Conservation (phyloP, 2,888 invertebrate species). For the Caenorhabditis sinica region DNA sequence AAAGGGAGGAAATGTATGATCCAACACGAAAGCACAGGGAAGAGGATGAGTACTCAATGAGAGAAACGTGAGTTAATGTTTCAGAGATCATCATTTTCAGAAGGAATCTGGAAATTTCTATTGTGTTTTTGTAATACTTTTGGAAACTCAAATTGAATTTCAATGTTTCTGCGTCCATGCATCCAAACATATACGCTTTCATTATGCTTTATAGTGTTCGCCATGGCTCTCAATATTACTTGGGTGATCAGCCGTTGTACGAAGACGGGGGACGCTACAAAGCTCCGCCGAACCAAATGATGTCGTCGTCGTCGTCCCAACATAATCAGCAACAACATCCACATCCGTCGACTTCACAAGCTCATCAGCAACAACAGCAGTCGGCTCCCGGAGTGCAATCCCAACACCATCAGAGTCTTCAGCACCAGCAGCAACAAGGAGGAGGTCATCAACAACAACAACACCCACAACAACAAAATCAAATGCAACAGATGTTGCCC, state of each 20-base stretch:
- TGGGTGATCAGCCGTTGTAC: conserved; percentile 64
- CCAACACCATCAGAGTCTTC: conserved; percentile 46
- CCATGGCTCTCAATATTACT: conserved; percentile 65
- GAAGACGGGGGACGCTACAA: conserved; percentile 65
- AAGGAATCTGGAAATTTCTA: background rate
- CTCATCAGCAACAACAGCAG: conserved; percentile 53
- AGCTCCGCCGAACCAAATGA: conserved; percentile 56
- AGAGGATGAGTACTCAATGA: conserved; percentile 55
- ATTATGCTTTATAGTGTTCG: conserved; percentile 59
- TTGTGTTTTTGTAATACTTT: background rate
- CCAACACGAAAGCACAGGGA: conserved; percentile 44
- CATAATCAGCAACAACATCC: conserved; percentile 62
- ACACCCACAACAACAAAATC: conserved; percentile 46
- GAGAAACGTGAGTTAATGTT: conserved; percentile 54
- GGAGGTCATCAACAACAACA: conserved; percentile 43
- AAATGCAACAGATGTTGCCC: conserved; percentile 66
- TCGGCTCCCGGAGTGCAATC: conserved; percentile 36
- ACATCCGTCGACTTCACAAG: conserved; percentile 51
- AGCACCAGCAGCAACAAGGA: conserved; percentile 35
- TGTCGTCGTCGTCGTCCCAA: conserved; percentile 30
- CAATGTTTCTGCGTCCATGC: conserved; percentile 1
- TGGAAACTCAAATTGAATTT: background rate
- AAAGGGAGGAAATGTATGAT: conserved; percentile 73
- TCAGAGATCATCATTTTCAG: background rate
- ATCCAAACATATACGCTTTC: conserved; percentile 45